Evolutionary conservation across 37 sponge, comb jelly and placozoan genomes (phyloP), one percentile per base, ranked within the genome.

Genomic region (Amphimedon queenslandica): DNA sequence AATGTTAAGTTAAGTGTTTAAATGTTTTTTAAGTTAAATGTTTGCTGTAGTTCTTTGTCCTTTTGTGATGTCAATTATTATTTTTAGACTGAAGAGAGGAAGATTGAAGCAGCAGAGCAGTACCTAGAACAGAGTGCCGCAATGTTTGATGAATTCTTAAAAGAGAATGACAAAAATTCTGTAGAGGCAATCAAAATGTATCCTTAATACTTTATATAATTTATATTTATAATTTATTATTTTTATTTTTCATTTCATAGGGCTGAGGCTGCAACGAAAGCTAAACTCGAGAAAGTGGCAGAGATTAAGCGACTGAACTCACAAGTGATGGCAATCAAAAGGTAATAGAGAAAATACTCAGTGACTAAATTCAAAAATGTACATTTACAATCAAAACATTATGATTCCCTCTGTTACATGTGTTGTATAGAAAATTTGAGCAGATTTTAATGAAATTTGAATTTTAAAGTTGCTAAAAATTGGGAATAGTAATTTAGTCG

Each of bases 71-170:
- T 47, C 13, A 47, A 18, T 58, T 4, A 2, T 16, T 64, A 40
- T 21, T 55, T 53, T 37, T 66, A 87, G 88, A 87, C 92, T 32
- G 96, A 96, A 42, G 96, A 96, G 78, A 70, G 72, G 75, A 92
- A 96, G 70, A 70, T 96, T 0, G 84, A 86, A 33, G 77, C 90
- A 37, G 93, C 96, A n/a, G 96, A 96, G 71, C 78, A 86, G 79
- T 89, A 88, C 53, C 53, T 96, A 33, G 93, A 96, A 64, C 87
- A 92, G 63, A 92, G 90, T 92, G 96, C 96, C 29, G 75, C 77
- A 28, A 82, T 96, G 93, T 96, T 96, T 82, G 96, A 96, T 58
- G 96, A 92, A 51, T 96, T 96, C 38, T 78, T 96, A 63, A 96
- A 96, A 71, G 93, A 96, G 66, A 96, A 92, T 57, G 93, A 96